Base-by-base conservation (phyloP, 2,113 vertebrate species). In the Chaetura pelagica region DNA sequence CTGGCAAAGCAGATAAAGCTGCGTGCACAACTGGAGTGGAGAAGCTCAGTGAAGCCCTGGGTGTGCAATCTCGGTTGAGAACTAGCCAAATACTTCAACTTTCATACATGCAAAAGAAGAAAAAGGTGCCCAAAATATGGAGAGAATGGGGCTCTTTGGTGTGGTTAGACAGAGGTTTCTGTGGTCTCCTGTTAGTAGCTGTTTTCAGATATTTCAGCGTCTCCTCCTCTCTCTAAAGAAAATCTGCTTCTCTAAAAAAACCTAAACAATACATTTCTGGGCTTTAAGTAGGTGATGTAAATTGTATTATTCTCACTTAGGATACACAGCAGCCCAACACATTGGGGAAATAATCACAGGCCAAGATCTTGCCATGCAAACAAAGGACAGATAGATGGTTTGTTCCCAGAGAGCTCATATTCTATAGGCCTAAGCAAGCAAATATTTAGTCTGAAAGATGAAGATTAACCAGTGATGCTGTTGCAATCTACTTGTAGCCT, bases 91-190 rank as follows among this genome's bases (percentile, higher is more conserved):
- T 83, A 74, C 9, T 91, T 91, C 66, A 76, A 46, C 46, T 82
- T 87, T 78, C 35, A 40, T 62, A 61, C 10, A 79, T 13, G 35
- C 34, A 34, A 92, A 91, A 71, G 34, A 76, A 77, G 57, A 82
- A 19, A 87, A 89, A 79, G 51, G n/a, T 82, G 19, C 66, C 52
- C 84, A 66, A 85, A 87, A 69, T 86, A 75, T 6, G 7, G n/a
- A 76, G 26, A 68, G 40, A 89, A 85, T 27, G 8, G 51, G 46
- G 26, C 58, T 64, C 81, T 94, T 66, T 89, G 54, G 27, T 89
- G 91, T 89, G 69, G 84, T 85, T 93, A 83, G 75, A 91, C 30
- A 78, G 57, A 84, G 27, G 4, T 75, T 89, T 87, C 69, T 78
- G 12, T 84, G 59, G 59, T 40, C 48, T 74, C 72, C 87, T 95